Percentiles rank a stretch among this genome's conserved stretches.
Conservation (phyloP, 2,113 vertebrate genomes). For the Microcebus ravelobensis region DNA sequence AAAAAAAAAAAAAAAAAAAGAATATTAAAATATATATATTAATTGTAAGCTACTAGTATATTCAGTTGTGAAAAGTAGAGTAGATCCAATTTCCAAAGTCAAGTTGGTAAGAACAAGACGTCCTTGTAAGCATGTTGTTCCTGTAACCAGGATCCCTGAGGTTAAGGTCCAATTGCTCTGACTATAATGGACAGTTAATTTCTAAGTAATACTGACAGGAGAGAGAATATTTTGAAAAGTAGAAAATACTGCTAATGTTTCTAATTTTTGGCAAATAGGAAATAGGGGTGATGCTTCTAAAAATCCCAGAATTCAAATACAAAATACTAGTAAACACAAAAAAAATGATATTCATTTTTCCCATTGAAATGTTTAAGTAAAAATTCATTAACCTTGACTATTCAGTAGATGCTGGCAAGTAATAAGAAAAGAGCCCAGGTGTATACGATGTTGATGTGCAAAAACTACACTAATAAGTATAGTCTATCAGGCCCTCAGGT, state of each 20-base stretch:
- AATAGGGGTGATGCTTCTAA: not conserved
- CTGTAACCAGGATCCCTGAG: not conserved
- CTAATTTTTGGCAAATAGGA: not conserved
- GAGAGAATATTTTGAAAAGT: not conserved
- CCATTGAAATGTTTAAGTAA: not conserved
- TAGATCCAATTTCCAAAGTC: slow-evolving; percentile 39
- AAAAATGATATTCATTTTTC: not conserved
- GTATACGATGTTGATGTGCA: not conserved
- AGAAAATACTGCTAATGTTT: not conserved
- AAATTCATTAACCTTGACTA: not conserved
- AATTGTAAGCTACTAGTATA: not conserved
- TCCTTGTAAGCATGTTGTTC: not conserved
- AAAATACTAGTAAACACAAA: not conserved
- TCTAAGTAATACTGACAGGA: not conserved
- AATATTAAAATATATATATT: not conserved
- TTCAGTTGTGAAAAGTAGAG: not conserved
- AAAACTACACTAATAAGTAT: not conserved
- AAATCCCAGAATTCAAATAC: slow-evolving; percentile 3
- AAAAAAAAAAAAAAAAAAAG: no score
- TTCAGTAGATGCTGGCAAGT: not conserved
- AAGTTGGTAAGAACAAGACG: not conserved
- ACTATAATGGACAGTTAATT: not conserved
- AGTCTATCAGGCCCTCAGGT: not conserved
- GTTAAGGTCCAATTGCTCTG: not conserved
- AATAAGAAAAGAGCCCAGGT: not conserved